Evolutionary conservation across 2,113 vertebrate genomes (phyloP).

Genomic region (Protomyctophum bolini): DNA sequence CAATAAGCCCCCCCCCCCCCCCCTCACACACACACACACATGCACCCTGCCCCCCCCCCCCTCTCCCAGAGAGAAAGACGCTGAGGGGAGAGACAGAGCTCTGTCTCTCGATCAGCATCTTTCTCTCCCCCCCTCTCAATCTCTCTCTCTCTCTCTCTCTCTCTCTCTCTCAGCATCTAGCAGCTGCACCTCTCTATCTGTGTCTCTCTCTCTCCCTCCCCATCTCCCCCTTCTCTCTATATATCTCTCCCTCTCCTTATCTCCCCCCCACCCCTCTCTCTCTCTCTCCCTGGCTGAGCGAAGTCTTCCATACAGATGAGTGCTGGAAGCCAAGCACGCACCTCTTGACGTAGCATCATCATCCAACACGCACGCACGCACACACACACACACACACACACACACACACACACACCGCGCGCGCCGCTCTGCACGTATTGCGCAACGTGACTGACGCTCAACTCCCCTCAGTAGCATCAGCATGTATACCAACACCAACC

Average conservation of each 20-base stretch:
- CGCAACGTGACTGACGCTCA: constrained; percentile 85
- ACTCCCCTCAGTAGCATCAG: constrained; percentile 49
- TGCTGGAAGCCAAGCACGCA: constrained; percentile 74
- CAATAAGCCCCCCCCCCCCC: constrained; percentile 26
- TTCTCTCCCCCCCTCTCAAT: constrained; percentile 17
- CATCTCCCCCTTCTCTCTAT: constrained; percentile 13
- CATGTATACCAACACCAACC: too few species aligned
- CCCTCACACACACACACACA: background rate
- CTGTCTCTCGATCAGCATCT: background rate
- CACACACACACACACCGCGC: constrained; percentile 71
- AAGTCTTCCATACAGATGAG: constrained; percentile 81
- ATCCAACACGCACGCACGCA: too few species aligned
- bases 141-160: constrained; percentile 9
- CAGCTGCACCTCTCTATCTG: background rate
- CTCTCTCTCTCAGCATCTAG: background rate
- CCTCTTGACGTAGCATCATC: constrained; percentile 72
- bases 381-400: too few species aligned
- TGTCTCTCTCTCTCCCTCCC: background rate
- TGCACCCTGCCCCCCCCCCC: too few species aligned
- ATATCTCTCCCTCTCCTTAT: constrained; percentile 4
- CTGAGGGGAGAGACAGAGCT: background rate
- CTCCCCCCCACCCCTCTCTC: constrained; percentile 1
- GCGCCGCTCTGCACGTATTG: constrained; percentile 86
- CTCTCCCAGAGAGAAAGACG: too few species aligned
- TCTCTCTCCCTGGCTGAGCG: constrained; percentile 21